These are phyloP conservation scores for Hydropsyche tenuis DNA, from an alignment of 1,140 invertebrate genomes.

Conservation along the genomic window DNA sequence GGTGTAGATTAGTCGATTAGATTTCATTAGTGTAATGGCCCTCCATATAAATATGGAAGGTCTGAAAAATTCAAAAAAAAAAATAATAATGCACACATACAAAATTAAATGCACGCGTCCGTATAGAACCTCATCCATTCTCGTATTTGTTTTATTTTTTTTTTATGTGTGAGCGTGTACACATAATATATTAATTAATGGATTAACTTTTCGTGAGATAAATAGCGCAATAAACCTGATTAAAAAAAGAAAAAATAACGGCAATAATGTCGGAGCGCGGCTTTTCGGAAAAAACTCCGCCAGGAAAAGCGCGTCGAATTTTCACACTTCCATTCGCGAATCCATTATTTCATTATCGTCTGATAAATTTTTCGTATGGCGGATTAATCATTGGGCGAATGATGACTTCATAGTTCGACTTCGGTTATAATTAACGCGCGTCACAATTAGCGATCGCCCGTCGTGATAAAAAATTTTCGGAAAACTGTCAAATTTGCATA, in stretches of 20 bases:
- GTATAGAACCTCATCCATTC: too few relatives aligned
- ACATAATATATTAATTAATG: constrained; percentile 40
- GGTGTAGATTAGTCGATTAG: constrained; percentile 47
- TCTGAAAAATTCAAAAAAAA: constrained; percentile 32
- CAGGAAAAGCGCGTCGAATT: not conserved
- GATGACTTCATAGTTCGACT: too few relatives aligned
- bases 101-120: too few relatives aligned
- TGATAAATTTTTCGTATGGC: too few relatives aligned
- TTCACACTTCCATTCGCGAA: not conserved
- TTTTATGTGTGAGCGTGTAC: not conserved
- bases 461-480: too few relatives aligned
- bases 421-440: too few relatives aligned
- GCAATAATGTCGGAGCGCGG: not conserved
- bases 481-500: too few relatives aligned
- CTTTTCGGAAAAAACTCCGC: not conserved
- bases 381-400: too few relatives aligned
- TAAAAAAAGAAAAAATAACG: constrained; percentile 46
- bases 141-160: too few relatives aligned
- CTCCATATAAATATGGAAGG: constrained; percentile 36
- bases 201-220: constrained; percentile 45
- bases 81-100: not conserved
- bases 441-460: too few relatives aligned
- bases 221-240: constrained; percentile 46
- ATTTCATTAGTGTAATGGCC: constrained; percentile 48
- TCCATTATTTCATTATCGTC: too few relatives aligned